Base-by-base conservation (phyloP, 1,140 invertebrate species). In the Hyphantria cunea region DNA sequence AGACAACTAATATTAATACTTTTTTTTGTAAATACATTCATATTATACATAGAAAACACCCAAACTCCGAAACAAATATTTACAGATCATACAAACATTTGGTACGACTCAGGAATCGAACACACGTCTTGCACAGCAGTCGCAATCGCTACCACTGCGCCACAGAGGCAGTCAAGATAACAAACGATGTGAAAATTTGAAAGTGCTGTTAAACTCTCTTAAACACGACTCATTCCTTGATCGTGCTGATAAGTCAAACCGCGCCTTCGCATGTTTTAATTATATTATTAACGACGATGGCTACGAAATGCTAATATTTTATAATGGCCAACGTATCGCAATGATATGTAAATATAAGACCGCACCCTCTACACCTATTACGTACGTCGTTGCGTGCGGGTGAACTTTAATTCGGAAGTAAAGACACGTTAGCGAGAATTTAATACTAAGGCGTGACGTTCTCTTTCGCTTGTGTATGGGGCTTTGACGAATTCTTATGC, bases 301-400 rank as follows among this genome's bases (percentile, higher is more conserved):
- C 73, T 70, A 72, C 76, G 72, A 82, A 88, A 86, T 80, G 78
- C 76, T 88, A 86, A 89, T 89, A 85, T 85, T 90, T 90, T 86
- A 82, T 85, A 82, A 90, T 88, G 80, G 84, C 65, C 67, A 66
- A 72, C 65, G 76, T 84, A 86, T 82, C 77, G 81, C 85, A 85
- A 90, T 87, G 84, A 89, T 90, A 90, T 90, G 87, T 89, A 90
- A 90, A 90, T 90, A 90, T 86, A 76, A 76, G 33, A 77, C 74
- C 85, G 78, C 83, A 68, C 85, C 87, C 74, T 66, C 48, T 64
- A 53, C 70, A 55, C 73, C 83, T 80, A 84, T 82, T 85, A 83
- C 75, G 59, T 66, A 68, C 70, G 71, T 66, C 50, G 70, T 84
- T 61, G 86, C 86, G 85, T 87, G 86, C 74, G 80, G 78, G 79